Conservation (phyloP, 1,140 invertebrate species). For the Andricus grossulariae region DNA sequence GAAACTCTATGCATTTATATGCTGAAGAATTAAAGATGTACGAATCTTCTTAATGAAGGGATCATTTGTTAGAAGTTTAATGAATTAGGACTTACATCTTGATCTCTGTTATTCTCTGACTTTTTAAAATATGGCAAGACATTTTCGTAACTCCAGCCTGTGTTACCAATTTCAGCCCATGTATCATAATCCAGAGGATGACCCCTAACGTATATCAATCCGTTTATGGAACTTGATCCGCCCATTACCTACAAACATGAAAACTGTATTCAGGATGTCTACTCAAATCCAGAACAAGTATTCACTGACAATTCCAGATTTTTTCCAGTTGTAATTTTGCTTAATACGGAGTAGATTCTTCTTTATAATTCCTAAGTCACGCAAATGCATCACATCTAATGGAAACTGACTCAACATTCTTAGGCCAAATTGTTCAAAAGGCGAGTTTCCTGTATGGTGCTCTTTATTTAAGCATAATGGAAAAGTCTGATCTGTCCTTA, state of each 20-base stretch:
- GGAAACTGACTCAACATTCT: no score
- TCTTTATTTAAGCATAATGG: no score
- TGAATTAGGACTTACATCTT: background rate
- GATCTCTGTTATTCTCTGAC: conserved; percentile 15
- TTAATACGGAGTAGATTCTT: background rate
- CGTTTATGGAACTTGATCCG: conserved; percentile 80
- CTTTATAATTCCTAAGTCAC: no score
- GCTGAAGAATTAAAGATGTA: no score
- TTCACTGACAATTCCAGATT: no score
- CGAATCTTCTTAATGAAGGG: background rate
- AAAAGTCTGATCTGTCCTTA: no score
- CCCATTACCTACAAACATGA: conserved; percentile 65
- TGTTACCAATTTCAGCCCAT: conserved; percentile 80
- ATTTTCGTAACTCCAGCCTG: conserved; percentile 79
- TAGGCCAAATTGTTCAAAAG: no score
- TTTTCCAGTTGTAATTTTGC: background rate
- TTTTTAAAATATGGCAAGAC: conserved; percentile 54
- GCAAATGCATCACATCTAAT: no score
- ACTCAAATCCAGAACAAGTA: background rate
- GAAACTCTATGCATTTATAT: background rate
- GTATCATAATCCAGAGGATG: conserved; percentile 79
- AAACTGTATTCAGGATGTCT: background rate
- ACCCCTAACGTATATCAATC: conserved; percentile 83
- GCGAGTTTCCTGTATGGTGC: no score
- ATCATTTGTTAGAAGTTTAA: background rate